Base-by-base conservation (phyloP, 1,140 invertebrate species). In the Hyphantria cunea region DNA sequence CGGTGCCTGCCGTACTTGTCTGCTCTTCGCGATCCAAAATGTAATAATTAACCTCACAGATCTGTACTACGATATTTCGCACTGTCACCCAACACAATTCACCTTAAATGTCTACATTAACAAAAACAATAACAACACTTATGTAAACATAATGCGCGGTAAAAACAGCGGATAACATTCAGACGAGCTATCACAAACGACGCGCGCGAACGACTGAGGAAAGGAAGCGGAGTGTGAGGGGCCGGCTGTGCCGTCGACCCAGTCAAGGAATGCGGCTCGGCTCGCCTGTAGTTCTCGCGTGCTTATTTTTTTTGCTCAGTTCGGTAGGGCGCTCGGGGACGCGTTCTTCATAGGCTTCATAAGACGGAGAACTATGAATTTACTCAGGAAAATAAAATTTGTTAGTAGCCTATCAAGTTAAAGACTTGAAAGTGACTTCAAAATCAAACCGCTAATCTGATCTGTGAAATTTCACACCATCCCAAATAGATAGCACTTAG, bases 201-300 rank as follows among this genome's bases (percentile, higher is more conserved):
- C 82, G 86, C 84, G 82, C 84, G 83, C 82, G 79, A 83, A 86
- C 80, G 78, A 89, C 86, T 89, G 84, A 75, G 63, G 48, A 65
- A 66, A 78, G 70, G 72, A 74, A 55, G 76, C 58, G 76, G 60
- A 59, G 77, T 63, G 81, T 76, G 80, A 74, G 81, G 82, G 76
- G 83, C 60, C 50, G 50, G 48, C 78, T 73, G 78, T 80, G 81
- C 82, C 78, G 87, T 82, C 80, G 82, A 87, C 85, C 84, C 80
- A 85, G 84, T 84, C 83, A 80, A 78, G 83, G 83, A 88, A 86
- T 87, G 87, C 78, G 78, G 83, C 86, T 80, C 79, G 80, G 50
- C 65, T 56, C 59, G 65, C 82, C 78, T 72, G 80, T n/a, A n/a
- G n/a, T 86, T 86, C 82, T 82, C 78, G 81, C 76, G 76, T 83